Conservation (phyloP, 1,140 invertebrate species). For the Epicauta chinensis region DNA sequence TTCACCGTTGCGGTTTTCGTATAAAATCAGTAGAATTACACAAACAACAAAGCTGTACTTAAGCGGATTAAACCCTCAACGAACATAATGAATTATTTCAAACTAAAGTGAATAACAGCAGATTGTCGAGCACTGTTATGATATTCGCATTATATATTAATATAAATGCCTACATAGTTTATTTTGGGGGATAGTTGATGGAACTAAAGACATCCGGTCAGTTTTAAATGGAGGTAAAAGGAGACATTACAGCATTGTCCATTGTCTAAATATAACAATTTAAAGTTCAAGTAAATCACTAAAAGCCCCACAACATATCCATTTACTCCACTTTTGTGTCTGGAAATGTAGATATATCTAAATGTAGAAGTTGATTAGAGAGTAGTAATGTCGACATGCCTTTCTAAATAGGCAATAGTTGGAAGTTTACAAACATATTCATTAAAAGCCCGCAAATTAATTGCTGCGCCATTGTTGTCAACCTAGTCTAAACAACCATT, state of each 20-base stretch:
- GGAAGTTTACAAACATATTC: conserved; percentile 8
- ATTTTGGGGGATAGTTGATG: no score
- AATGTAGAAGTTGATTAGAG: conserved; percentile 10
- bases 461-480: no score
- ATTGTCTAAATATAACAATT: no score
- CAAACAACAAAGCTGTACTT: conserved; percentile 12
- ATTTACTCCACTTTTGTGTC: no score
- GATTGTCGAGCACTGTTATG: conserved; percentile 2
- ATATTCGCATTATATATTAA: conserved; percentile 15
- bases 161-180: no score
- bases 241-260: no score
- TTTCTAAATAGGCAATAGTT: conserved; percentile 6
- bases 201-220: no score
- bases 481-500: no score
- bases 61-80: conserved; percentile 4
- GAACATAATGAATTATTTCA: conserved; percentile 11
- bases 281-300: conserved; percentile 8
- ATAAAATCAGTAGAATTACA: conserved; percentile 13
- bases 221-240: no score
- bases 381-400: conserved; percentile 7
- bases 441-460: not conserved
- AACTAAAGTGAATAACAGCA: not conserved
- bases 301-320: not conserved
- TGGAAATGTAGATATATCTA: not conserved
- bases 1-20: conserved; percentile 6